Evolutionary conservation across 2,113 vertebrate genomes (phyloP).

Genomic region (Trachemys scripta): DNA sequence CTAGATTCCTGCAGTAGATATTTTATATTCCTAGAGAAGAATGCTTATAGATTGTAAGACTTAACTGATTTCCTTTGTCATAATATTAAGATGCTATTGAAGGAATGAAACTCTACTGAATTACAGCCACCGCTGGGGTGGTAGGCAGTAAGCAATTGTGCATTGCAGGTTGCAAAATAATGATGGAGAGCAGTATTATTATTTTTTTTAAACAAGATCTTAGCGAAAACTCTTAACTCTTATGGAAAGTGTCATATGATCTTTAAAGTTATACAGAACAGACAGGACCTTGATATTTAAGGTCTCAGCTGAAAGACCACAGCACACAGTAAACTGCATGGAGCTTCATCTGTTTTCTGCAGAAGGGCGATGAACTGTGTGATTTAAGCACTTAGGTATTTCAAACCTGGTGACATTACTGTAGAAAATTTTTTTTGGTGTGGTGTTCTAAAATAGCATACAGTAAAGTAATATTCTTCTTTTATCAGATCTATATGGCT

Average conservation of each 20-base stretch:
- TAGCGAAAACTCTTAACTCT: background rate
- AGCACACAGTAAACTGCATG: background rate
- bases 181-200: slow-evolving; percentile 14
- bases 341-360: background rate
- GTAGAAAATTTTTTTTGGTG: background rate
- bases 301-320: background rate
- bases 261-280: background rate
- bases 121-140: background rate
- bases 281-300: background rate
- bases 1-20: background rate
- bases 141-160: slow-evolving; percentile 47
- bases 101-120: background rate
- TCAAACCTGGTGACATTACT: background rate
- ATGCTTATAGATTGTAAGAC: background rate
- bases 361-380: background rate
- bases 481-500: slow-evolving; percentile 91
- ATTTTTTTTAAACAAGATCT: background rate
- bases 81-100: background rate
- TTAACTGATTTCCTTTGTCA: background rate
- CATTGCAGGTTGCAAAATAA: slow-evolving; percentile 59
- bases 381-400: background rate
- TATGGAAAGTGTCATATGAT: background rate
- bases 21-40: background rate
- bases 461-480: background rate
- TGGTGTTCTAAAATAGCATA: background rate